Percentiles rank a stretch among this genome's conserved stretches.
Conservation (phyloP, 2,888 invertebrate species). For the Coleophora flavipennella region DNA sequence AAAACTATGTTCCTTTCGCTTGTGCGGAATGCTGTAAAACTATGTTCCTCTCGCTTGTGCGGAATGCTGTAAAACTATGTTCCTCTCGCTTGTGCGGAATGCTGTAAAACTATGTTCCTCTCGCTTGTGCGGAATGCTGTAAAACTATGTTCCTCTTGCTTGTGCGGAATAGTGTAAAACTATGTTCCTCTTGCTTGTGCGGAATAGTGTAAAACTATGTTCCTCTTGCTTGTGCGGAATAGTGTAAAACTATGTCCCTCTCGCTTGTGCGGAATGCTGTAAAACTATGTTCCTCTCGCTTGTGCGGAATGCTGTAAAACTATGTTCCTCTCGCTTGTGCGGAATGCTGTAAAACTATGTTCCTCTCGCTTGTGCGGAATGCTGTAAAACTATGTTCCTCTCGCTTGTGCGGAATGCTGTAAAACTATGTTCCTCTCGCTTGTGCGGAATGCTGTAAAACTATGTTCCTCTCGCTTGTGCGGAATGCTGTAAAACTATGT, state of each 20-base stretch:
- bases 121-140: conserved; percentile 3
- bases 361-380: conserved; percentile 5
- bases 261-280: conserved; percentile 3
- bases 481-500: too few relatives aligned
- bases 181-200: conserved; percentile 5
- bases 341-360: too few relatives aligned
- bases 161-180: too few relatives aligned
- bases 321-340: conserved; percentile 5
- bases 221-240: conserved; percentile 5
- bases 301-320: too few relatives aligned
- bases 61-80: too few relatives aligned
- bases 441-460: too few relatives aligned
- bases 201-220: too few relatives aligned
- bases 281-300: conserved; percentile 7
- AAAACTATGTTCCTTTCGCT: conserved; percentile 6
- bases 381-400: too few relatives aligned
- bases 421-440: conserved; percentile 7
- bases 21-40: too few relatives aligned
- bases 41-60: conserved; percentile 5
- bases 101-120: too few relatives aligned
- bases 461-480: conserved; percentile 5
- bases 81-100: conserved; percentile 5
- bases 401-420: conserved; percentile 3
- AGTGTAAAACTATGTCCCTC: too few relatives aligned
- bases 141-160: conserved; percentile 7